phyloP scores from a whole-genome alignment of 2,888 invertebrate genomes.

The Dolichomitus sp. region DNA sequence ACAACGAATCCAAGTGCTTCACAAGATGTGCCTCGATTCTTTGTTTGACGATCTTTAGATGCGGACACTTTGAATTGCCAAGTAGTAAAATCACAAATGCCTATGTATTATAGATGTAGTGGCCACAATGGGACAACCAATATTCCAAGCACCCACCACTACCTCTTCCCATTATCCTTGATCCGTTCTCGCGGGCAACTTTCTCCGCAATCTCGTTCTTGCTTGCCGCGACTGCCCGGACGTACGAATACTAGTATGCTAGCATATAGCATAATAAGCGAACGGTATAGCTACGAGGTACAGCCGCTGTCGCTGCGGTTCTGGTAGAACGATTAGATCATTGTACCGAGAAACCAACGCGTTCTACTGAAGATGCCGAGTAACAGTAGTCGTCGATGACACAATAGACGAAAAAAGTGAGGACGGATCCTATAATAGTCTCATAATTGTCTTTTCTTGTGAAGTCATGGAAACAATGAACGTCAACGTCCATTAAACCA shows the following conservation, averaged over 20 bases:
- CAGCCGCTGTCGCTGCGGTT: neutral
- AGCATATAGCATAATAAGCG: conserved; percentile 18
- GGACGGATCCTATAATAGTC: neutral
- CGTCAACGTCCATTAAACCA: neutral
- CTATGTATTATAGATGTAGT: neutral
- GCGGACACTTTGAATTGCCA: neutral
- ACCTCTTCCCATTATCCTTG: conserved; percentile 72
- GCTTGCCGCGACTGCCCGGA: conserved; percentile 23
- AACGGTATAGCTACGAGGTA: conserved; percentile 1
- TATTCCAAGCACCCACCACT: conserved; percentile 1
- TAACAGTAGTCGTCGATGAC: conserved; percentile 21
- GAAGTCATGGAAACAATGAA: neutral
- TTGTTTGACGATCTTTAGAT: neutral
- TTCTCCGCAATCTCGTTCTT: conserved; percentile 68
- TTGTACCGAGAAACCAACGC: conserved; percentile 40
- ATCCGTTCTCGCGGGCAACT: conserved; percentile 68
- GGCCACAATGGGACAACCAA: conserved; percentile 10
- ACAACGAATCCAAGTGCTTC: neutral
- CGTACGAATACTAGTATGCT: conserved; percentile 24
- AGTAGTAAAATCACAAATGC: neutral
- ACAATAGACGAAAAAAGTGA: conserved; percentile 5
- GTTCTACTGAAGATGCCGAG: conserved; percentile 1
- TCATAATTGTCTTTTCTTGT: neutral
- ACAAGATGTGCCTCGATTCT: neutral
- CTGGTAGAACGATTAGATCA: conserved; percentile 55